Base-by-base conservation (phyloP, 2,113 vertebrate species). In the Amazona vittata region DNA sequence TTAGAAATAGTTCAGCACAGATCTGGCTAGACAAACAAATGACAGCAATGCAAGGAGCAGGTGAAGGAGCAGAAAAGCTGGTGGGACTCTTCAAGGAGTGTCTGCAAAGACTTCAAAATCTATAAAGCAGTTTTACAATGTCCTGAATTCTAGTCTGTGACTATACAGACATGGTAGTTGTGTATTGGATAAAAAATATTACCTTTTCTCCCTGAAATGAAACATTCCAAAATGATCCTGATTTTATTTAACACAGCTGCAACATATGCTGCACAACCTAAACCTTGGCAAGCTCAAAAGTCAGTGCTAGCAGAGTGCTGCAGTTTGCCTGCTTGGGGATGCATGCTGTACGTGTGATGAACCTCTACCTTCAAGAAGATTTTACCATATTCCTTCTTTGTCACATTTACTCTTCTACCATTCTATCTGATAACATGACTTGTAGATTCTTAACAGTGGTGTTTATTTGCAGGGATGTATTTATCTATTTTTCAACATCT, bases 131-230 rank as follows among this genome's bases (percentile, higher is more conserved):
- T 9, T 91, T 82, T 68, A 31, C 11, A 7, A 7, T 3, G 9
- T 50, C 43, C 41, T 43, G 22, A 84, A 50, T 47, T 65, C 29
- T 69, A 76, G 13, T 22, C 24, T 22, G 33, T 31, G 35, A 69
- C 37, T 74, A 31, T 26, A 28, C 7, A 19, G 0, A 2, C 11
- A 9, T 0, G 28, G 8, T 29, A 53, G 7, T 21, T 59, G 37
- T 5, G 22, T 46, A 28, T 19, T 53, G 20, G n/a, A 18, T 78
- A 33, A 84, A 65, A 59, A 78, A 8, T 20, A 59, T 14, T 44
- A 47, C 39, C 17, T 75, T 76, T 83, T 43, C 8, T 59, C 29
- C 49, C 41, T 7, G 1, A 83, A 73, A 17, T 39, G 39, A 50
- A 85, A 49, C 24, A 24, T n/a, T 60, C 5, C 4, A 73, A 74